A percentile compares a stretch with the other conserved stretches of the same genome.
Conservation (phyloP, 2,113 vertebrate genomes). For the Cavia aperea region DNA sequence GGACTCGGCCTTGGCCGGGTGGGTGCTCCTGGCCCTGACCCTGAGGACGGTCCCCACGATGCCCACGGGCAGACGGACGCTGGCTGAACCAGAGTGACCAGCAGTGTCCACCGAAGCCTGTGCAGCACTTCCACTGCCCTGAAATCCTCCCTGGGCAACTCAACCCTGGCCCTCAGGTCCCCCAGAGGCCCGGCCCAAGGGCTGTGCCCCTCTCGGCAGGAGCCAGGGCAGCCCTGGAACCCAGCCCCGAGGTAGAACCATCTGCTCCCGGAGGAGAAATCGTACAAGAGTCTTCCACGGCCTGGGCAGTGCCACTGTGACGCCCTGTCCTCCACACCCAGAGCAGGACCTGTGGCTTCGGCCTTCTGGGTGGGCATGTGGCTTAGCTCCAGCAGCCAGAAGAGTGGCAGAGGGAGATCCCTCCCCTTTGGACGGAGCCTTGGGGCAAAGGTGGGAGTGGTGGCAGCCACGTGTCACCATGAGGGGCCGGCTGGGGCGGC, state of each 20-base stretch:
- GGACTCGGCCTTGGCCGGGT: fast-evolving
- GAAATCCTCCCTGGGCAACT: fast-evolving
- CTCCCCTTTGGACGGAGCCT: not conserved
- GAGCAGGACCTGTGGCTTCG: not conserved
- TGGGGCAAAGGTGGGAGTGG: not conserved
- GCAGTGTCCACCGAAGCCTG: fast-evolving
- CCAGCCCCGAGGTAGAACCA: no score
- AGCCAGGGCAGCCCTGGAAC: fast-evolving
- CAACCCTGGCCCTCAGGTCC: no score
- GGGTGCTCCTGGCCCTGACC: fast-evolving
- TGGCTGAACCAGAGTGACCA: fast-evolving
- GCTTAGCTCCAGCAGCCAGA: fast-evolving
- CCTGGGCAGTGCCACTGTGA: fast-evolving
- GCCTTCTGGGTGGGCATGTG: fast-evolving
- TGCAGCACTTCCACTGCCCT: fast-evolving
- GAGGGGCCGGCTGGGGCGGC: not conserved
- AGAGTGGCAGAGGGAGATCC: fast-evolving
- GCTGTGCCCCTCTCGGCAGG: fast-evolving
- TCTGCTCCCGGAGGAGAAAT: not conserved
- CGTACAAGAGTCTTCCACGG: not conserved
- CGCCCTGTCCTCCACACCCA: not conserved
- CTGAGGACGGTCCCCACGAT: not conserved
- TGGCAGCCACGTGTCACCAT: not conserved
- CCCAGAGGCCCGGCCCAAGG: fast-evolving
- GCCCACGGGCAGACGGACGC: fast-evolving